Evolutionary conservation across 2,113 vertebrate species (phyloP).

Genomic region (Symphodus melops): DNA sequence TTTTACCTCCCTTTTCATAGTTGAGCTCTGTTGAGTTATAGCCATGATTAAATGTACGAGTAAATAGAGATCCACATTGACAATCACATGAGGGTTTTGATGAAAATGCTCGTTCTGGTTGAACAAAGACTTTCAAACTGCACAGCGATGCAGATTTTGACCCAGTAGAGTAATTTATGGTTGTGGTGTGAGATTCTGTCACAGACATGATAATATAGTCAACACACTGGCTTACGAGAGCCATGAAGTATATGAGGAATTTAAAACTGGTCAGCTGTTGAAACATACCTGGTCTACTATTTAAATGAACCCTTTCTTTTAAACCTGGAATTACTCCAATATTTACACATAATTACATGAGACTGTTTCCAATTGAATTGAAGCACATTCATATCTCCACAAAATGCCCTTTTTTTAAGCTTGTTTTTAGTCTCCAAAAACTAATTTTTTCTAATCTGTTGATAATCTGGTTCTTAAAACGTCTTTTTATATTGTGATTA

Average conservation of each 20-base stretch:
- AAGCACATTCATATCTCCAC: background rate
- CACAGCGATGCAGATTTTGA: slow-evolving; percentile 46
- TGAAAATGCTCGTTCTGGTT: slow-evolving; percentile 18
- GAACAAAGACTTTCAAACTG: slow-evolving; percentile 1
- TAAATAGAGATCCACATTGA: background rate
- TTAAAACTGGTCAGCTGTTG: slow-evolving; percentile 38
- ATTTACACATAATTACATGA: background rate
- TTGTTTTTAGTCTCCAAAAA: background rate
- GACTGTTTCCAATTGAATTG: background rate
- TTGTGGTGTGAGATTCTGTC: slow-evolving; percentile 77
- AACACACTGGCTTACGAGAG: slow-evolving; percentile 68
- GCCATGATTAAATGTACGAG: background rate
- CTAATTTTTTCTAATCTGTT: too few species aligned
- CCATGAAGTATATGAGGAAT: slow-evolving; percentile 77
- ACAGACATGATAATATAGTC: slow-evolving; percentile 59
- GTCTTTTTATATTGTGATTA: too few species aligned
- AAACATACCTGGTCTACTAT: background rate
- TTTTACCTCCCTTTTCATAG: too few species aligned
- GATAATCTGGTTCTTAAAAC: too few species aligned
- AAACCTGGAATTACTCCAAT: background rate
- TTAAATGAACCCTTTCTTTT: background rate
- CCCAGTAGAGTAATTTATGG: slow-evolving; percentile 74
- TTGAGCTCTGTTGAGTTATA: background rate
- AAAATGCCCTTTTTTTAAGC: background rate
- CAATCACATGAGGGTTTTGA: background rate